Base-by-base conservation (phyloP, 2,113 vertebrate species). In the Pedionomus torquatus region DNA sequence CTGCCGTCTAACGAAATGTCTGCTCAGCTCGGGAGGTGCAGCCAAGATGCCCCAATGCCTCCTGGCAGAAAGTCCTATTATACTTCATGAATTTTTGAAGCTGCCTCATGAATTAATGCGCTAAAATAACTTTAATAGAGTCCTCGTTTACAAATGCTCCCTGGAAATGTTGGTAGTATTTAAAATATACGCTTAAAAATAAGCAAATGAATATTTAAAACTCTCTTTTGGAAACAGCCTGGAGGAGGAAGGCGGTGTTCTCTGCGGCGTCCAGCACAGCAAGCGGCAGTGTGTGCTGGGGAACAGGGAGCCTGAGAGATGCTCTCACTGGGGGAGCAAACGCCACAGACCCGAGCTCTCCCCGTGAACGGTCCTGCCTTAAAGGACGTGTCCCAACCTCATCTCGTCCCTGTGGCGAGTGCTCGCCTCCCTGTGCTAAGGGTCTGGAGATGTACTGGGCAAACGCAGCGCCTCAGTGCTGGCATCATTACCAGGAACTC, bases 11-110 rank as follows among this genome's bases (percentile, higher is more conserved):
- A 25, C n/a, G 87, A 95, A 88, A 94, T 44, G 94, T 79, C 96
- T 95, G 91, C 90, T 94, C 83, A 8, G 9, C 81, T 94, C 92
- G n/a, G 83, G 83, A 93, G 71, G 69, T 75, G 83, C 93, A 86
- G 60, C 66, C 54, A 72, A 90, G 71, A 52, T 35, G 37, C 63
- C 85, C 87, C 71, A 23, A 64, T 81, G 75, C 83, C 76, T 87
- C 83, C 94, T 91, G 87, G 77, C 81, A 97, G 44, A 72, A 94
- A 94, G 90, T 88, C 80, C 90, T 94, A 87, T 85, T 95, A 81
- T 51, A 91, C 91, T 90, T 97, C 95, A 97, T 97, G 79, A 96
- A 98, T 97, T 97, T 97, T 97, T 98, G 88, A 97, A 97, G 91
- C 71, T 66, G 57, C 94, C 91, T 97, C 95, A 96, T 95, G 96